Conservation (phyloP, 2,113 vertebrate species). For the Chloroceryle aenea region DNA sequence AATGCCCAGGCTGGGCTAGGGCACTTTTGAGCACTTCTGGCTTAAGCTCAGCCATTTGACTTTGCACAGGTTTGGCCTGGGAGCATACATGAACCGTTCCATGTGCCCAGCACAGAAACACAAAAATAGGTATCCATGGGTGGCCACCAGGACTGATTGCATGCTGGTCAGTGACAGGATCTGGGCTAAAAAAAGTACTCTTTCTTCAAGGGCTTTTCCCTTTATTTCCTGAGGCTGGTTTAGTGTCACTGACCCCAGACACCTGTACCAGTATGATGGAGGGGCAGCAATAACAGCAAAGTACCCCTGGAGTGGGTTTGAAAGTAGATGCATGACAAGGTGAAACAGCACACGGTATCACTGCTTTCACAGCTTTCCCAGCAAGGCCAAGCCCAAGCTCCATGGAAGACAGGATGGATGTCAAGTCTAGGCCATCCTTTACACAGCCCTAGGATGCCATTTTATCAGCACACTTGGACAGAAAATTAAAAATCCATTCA, state of each 20-base stretch:
- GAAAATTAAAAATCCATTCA: background rate
- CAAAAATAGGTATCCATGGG: background rate
- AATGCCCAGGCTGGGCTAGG: background rate
- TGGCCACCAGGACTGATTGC: background rate
- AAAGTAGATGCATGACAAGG: background rate
- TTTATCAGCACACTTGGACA: background rate
- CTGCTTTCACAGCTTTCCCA: background rate
- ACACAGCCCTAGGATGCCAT: background rate
- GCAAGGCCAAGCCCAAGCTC: background rate
- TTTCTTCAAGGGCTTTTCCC: background rate
- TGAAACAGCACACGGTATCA: background rate
- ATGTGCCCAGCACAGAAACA: background rate
- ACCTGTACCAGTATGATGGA: background rate
- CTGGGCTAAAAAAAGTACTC: background rate
- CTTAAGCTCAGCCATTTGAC: background rate
- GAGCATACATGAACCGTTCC: background rate
- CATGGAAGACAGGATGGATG: background rate
- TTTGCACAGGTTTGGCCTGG: background rate
- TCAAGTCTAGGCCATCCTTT: background rate
- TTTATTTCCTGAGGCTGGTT: background rate
- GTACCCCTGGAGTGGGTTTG: background rate
- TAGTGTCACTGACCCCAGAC: background rate
- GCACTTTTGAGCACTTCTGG: background rate
- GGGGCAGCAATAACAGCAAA: background rate
- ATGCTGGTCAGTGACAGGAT: background rate